A percentile compares a stretch with the other conserved stretches of the same genome.
phyloP scores from a whole-genome alignment of 2,888 invertebrate genomes.

The Arrhopalites spinosus region DNA sequence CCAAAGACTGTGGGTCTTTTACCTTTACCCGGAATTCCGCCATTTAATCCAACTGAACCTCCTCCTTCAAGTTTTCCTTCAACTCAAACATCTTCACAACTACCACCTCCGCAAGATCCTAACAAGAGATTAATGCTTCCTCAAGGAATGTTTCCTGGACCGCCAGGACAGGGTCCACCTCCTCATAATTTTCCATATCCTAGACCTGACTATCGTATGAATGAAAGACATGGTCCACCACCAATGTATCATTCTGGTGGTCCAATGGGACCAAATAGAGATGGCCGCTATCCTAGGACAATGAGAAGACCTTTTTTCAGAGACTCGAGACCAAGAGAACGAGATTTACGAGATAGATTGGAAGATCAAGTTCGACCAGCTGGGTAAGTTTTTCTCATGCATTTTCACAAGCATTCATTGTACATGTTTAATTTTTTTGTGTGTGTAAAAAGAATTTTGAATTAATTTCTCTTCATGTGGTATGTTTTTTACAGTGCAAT shows the following conservation, averaged over 20 bases:
- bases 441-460: neutral
- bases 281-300: neutral
- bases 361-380: too few species aligned
- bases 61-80: slow-evolving; percentile 51
- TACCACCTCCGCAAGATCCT: neutral
- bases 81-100: neutral
- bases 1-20: slow-evolving; percentile 23
- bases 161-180: neutral
- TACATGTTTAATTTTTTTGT: too few species aligned
- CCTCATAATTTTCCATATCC: neutral
- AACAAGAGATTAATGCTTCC: neutral
- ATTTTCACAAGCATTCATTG: too few species aligned
- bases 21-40: slow-evolving; percentile 41
- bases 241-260: neutral
- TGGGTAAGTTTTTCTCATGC: too few species aligned
- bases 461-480: neutral
- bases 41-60: slow-evolving; percentile 51
- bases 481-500: slow-evolving; percentile 66
- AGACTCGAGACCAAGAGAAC: neutral
- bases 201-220: neutral
- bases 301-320: neutral
- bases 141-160: neutral
- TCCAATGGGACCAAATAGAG: neutral
- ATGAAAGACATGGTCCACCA: neutral
- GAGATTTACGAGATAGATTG: neutral